Conservation (phyloP, 1,140 invertebrate genomes). For the Reticulitermes speratus region DNA sequence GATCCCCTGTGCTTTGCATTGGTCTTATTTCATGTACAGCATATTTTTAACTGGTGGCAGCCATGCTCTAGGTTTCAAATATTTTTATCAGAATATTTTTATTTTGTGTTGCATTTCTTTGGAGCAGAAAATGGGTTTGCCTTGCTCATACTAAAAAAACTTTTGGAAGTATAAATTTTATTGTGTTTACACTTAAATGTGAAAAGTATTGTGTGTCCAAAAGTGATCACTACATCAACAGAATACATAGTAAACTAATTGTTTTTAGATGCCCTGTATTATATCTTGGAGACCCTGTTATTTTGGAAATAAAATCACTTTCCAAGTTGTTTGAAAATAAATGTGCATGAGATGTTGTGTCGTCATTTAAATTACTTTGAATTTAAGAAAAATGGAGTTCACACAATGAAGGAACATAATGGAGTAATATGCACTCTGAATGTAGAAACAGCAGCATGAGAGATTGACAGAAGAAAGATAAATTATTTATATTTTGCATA, state of each 20-base stretch:
- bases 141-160: constrained; percentile 4
- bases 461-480: no score
- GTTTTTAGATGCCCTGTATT: neutral
- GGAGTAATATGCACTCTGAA: no score
- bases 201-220: neutral
- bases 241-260: neutral
- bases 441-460: no score
- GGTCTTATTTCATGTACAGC: neutral
- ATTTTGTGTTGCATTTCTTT: neutral
- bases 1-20: neutral
- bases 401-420: no score
- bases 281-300: neutral
- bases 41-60: neutral
- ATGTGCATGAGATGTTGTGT: neutral
- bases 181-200: neutral
- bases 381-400: no score
- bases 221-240: neutral
- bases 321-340: neutral
- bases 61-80: neutral
- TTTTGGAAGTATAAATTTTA: neutral
- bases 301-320: constrained; percentile 8
- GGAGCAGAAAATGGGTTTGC: neutral
- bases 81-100: no score
- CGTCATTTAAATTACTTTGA: no score
- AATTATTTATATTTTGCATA: no score